A percentile compares a stretch with the other conserved stretches of the same genome.
Evolutionary conservation across 2,113 vertebrate genomes (phyloP).

Genomic region (Lipophrys pholis): DNA sequence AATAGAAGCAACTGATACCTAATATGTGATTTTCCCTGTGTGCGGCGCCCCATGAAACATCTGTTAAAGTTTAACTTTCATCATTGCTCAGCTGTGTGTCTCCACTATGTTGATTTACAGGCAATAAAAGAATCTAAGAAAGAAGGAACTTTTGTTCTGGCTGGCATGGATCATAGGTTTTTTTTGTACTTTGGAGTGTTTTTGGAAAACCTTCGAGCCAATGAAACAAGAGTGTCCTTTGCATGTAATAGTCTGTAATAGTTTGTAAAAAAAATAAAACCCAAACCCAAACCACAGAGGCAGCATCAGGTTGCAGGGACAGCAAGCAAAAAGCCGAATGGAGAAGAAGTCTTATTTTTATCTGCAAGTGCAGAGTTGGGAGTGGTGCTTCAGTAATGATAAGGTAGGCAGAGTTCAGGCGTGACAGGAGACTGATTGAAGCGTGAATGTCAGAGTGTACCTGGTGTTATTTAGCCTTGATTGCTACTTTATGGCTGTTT

Average conservation of each 20-base stretch:
- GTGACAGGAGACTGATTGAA: conserved; percentile 19
- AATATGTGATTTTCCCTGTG: background rate
- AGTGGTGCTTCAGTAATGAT: conserved; percentile 41
- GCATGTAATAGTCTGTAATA: conserved; percentile 1
- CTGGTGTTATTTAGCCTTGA: background rate
- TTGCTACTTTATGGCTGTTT: background rate
- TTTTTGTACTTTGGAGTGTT: conserved; percentile 4
- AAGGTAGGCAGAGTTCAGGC: conserved; percentile 25
- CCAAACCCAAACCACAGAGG: too few relatives aligned
- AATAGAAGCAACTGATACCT: too few relatives aligned
- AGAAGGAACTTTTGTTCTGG: conserved; percentile 2
- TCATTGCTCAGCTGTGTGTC: background rate
- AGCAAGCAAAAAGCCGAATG: conserved; percentile 2
- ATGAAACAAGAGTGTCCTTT: background rate
- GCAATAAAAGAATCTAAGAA: background rate
- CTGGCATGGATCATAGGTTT: background rate
- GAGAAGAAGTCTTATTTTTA: conserved; percentile 28
- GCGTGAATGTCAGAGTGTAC: conserved; percentile 8
- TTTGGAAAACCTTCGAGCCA: background rate
- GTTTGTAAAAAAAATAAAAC: conserved; percentile 13
- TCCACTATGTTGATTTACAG: conserved; percentile 13
- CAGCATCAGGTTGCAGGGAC: conserved; percentile 40
- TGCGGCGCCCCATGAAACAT: background rate
- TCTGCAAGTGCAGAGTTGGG: conserved; percentile 43
- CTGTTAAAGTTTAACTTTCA: conserved; percentile 21